These are phyloP conservation scores for Nothobranchius furzeri DNA, from an alignment of 2,113 vertebrate genomes.

Conservation along the genomic window DNA sequence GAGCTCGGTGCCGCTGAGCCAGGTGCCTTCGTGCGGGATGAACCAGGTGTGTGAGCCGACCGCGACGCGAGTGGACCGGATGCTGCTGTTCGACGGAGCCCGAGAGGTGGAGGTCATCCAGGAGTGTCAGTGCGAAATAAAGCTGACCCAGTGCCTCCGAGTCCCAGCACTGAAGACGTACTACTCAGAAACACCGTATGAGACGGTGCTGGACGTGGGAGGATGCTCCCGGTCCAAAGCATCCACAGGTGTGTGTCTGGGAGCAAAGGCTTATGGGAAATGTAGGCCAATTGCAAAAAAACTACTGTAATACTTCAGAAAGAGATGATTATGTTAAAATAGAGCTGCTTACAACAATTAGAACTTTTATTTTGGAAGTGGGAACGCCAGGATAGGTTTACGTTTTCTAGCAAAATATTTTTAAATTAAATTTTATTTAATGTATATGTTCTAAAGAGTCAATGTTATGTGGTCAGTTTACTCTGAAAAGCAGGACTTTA, in stretches of 20 bases:
- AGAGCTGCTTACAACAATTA: background rate
- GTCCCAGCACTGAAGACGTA: slow-evolving; percentile 79
- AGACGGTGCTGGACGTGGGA: slow-evolving; percentile 73
- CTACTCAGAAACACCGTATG: slow-evolving; percentile 78
- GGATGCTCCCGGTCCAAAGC: slow-evolving; percentile 74
- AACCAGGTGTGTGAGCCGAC: slow-evolving; percentile 71
- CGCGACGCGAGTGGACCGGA: slow-evolving; percentile 61
- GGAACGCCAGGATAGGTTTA: too few species aligned
- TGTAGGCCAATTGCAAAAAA: background rate
- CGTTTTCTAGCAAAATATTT: too few species aligned
- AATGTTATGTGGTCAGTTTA: too few species aligned
- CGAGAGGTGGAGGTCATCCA: slow-evolving; percentile 76
- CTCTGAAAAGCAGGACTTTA: too few species aligned
- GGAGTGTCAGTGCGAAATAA: slow-evolving; percentile 77
- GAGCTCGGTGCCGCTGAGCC: background rate
- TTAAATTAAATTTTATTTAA: too few species aligned
- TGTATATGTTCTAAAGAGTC: too few species aligned
- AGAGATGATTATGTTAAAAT: background rate
- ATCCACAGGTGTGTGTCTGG: slow-evolving; percentile 58
- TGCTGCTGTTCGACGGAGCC: slow-evolving; percentile 73
- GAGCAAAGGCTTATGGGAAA: background rate
- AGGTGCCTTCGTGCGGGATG: slow-evolving; percentile 60
- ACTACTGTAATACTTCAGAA: background rate
- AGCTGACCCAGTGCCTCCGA: slow-evolving; percentile 64
- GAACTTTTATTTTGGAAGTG: background rate